Evolutionary conservation across 2,797 vertebrate genomes (phyloP).

Genomic region (Carcharodon carcharias): DNA sequence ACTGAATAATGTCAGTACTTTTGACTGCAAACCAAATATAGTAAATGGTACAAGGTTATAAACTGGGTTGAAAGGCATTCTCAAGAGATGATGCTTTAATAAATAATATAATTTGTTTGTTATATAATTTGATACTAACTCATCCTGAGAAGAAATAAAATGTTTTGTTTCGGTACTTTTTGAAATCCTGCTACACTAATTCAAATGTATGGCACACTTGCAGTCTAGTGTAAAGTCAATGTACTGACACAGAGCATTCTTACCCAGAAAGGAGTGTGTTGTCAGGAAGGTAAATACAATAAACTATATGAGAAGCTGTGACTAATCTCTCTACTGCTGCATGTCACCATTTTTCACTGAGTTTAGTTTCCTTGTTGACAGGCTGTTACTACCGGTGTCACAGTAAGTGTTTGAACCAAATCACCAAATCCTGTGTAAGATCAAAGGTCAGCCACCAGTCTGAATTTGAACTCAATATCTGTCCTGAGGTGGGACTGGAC

Average conservation of each 20-base stretch:
- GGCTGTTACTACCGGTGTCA: constrained; percentile 94
- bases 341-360: constrained; percentile 4
- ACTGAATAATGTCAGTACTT: background rate
- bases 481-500: constrained; percentile 86
- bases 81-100: background rate
- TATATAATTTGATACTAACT: background rate
- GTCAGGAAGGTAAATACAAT: background rate
- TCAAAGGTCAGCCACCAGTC: constrained; percentile 95
- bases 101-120: background rate
- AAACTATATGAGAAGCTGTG: background rate
- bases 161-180: background rate
- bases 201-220: background rate
- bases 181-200: background rate
- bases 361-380: constrained; percentile 44
- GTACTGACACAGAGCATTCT: background rate
- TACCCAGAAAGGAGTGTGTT: background rate
- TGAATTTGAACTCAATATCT: constrained; percentile 90
- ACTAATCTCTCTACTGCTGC: background rate
- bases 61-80: background rate
- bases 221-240: background rate
- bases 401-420: constrained; percentile 90
- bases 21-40: background rate
- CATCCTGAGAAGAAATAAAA: background rate
- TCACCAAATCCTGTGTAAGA: constrained; percentile 84
- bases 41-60: background rate